A percentile compares a stretch with the other conserved stretches of the same genome.
Evolutionary conservation across 2,888 invertebrate species (phyloP).

Genomic region (Caenorhabditis macrosperma): DNA sequence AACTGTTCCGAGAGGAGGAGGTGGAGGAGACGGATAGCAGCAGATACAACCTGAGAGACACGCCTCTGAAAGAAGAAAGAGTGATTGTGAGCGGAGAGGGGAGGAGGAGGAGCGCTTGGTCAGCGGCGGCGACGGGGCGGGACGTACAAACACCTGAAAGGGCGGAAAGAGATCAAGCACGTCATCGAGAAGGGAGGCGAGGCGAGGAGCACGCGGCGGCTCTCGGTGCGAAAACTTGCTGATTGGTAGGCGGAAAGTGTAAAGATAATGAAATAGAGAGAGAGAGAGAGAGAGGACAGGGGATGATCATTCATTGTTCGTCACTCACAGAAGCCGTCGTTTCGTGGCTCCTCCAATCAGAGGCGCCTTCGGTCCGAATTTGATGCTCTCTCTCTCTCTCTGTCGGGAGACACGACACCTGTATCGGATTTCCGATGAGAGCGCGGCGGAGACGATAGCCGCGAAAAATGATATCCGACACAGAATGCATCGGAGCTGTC

Average conservation of each 20-base stretch:
- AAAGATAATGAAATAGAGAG: background rate
- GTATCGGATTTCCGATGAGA: constrained; percentile 35
- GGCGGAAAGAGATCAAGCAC: constrained; percentile 43
- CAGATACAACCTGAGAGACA: constrained; percentile 24
- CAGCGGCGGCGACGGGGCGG: too few relatives aligned
- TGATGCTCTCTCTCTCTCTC: background rate
- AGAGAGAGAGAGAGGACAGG: background rate
- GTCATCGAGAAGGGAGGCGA: constrained; percentile 36
- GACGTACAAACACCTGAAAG: constrained; percentile 26
- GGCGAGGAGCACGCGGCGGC: constrained; percentile 30
- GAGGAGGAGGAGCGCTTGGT: constrained; percentile 15
- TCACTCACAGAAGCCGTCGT: too few relatives aligned
- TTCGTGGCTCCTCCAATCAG: background rate
- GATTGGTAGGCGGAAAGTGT: background rate
- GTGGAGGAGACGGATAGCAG: background rate
- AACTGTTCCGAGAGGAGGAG: constrained; percentile 31
- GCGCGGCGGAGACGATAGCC: constrained; percentile 11
- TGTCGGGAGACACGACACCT: constrained; percentile 39
- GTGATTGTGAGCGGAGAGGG: constrained; percentile 7
- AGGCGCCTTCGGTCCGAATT: background rate
- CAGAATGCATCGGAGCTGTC: constrained; percentile 18
- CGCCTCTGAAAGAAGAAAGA: constrained; percentile 28
- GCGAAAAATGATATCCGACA: constrained; percentile 47
- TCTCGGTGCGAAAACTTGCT: constrained; percentile 2
- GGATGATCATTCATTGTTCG: too few relatives aligned